Percentiles rank a stretch among this genome's conserved stretches.
phyloP scores from a whole-genome alignment of 2,797 vertebrate genomes.

The Spheniscus humboldti region DNA sequence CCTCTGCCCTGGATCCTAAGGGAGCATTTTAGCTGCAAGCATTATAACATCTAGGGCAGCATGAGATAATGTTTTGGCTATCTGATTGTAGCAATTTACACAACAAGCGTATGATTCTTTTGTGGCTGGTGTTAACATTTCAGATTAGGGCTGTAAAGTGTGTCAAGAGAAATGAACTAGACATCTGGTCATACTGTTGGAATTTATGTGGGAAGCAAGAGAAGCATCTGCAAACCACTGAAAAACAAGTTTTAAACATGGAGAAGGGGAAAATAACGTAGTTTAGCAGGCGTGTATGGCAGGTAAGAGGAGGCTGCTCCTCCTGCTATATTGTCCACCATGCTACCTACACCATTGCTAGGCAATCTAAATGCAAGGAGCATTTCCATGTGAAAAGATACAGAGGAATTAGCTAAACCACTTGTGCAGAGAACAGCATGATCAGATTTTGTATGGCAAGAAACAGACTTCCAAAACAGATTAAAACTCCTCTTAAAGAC shows the following conservation, averaged over 20 bases:
- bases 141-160: neutral
- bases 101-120: neutral
- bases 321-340: neutral
- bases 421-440: neutral
- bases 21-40: neutral
- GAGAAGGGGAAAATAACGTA: neutral
- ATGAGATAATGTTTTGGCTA: constrained; percentile 41
- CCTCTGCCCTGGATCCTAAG: neutral
- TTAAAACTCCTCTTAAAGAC: neutral
- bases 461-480: neutral
- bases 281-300: neutral
- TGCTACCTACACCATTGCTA: neutral
- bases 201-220: constrained; percentile 49
- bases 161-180: constrained; percentile 1
- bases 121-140: neutral
- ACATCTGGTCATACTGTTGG: constrained; percentile 42
- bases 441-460: neutral
- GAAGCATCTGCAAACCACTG: neutral
- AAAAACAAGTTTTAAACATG: neutral
- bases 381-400: neutral
- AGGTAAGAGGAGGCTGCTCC: neutral
- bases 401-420: neutral
- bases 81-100: neutral
- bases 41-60: neutral
- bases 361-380: neutral